Evolutionary conservation across 2,113 vertebrate genomes (phyloP), one percentile per base, ranked within the genome.

Genomic region (Beaufortia kweichowensis): DNA sequence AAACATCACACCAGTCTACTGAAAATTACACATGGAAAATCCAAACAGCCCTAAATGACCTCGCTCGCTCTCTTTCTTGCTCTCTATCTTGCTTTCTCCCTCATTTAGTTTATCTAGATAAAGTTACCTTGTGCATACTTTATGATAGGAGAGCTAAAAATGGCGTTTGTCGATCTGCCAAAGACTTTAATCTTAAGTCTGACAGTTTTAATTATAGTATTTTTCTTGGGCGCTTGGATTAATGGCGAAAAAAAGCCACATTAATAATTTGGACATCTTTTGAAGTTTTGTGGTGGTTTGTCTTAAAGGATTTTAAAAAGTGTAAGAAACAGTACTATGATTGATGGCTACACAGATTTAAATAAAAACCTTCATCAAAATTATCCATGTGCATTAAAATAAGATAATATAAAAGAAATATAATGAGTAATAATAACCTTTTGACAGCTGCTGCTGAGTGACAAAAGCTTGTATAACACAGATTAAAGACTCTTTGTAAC

Each of bases 1-100:
- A 82, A 65, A 80, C 85, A 84, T 78, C 56, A 61, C 63, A 81
- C 62, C n/a, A 83, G 46, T 59, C 76, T 23, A n/a, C 74, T 80
- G 78, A 73, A 84, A 84, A 85, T 79, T 83, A 86, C 81, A 81
- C 75, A 35, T 75, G 79, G 84, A 84, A 72, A 41, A 60, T 61
- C 78, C 81, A 60, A 76, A 35, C 48, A 28, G 67, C 65, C 66
- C 35, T 41, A 76, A 80, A 86, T 82, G 77, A 80, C 78, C 78
- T 6, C 29, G 24, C 39, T 66, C 66, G 14, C 41, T 26, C 56
- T 50, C 48, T 24, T 28, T 57, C 48, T 1, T 39, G 8, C 35
- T 39, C 11, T 73, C 26, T 12, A 3, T 57, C 60, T 41, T 41
- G 3, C 29, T 70, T 24, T 55, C 29, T 35, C 48, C 29, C 12